These are phyloP conservation scores for Phyllotreta striolata DNA, from an alignment of 2,888 invertebrate genomes.

Conservation along the genomic window DNA sequence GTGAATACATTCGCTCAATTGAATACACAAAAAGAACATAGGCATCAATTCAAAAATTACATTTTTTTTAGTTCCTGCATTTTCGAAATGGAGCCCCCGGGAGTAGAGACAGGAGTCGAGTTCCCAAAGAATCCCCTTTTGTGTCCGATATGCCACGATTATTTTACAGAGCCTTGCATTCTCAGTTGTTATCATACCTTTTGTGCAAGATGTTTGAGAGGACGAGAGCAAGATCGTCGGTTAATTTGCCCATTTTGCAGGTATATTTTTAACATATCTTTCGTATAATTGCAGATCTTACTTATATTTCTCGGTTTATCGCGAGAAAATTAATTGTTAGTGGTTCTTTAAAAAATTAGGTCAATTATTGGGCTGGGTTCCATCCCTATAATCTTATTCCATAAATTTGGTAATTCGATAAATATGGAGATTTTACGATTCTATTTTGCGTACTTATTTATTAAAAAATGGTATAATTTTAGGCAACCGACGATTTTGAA, in stretches of 20 bases:
- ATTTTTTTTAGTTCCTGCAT: slow-evolving; percentile 41
- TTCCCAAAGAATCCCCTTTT: slow-evolving; percentile 68
- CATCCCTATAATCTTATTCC: background rate
- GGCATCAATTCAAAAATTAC: background rate
- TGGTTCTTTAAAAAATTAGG: slow-evolving; percentile 7
- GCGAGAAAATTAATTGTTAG: background rate
- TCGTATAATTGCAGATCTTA: too few species aligned
- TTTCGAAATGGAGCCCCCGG: slow-evolving; percentile 58
- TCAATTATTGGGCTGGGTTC: background rate
- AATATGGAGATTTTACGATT: background rate
- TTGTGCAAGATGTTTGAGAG: slow-evolving; percentile 71
- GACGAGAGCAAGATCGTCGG: slow-evolving; percentile 68
- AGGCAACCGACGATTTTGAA: slow-evolving; percentile 70
- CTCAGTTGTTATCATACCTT: slow-evolving; percentile 76
- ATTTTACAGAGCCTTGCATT: slow-evolving; percentile 73
- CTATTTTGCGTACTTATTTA: background rate
- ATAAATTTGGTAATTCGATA: background rate
- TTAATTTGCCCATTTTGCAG: slow-evolving; percentile 74
- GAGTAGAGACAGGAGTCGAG: slow-evolving; percentile 56
- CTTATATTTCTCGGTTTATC: background rate
- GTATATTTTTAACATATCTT: slow-evolving; percentile 57
- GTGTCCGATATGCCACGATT: slow-evolving; percentile 74
- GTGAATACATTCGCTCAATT: background rate
- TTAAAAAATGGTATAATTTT: too few species aligned
- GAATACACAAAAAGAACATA: background rate